phyloP scores from a whole-genome alignment of 2,888 invertebrate genomes.

The Cephus pygmeus region DNA sequence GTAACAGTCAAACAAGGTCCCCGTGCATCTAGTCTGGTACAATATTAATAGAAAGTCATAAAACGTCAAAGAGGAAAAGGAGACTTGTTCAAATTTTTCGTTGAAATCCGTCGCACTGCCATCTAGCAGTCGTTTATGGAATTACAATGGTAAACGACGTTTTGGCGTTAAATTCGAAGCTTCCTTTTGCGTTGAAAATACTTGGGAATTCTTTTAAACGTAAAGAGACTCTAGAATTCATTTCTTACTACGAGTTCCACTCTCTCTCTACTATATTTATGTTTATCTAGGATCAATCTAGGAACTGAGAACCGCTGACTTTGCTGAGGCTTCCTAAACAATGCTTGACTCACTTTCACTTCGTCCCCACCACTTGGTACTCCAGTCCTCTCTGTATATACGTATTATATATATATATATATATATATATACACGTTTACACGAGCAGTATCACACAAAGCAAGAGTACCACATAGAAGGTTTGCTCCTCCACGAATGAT shows the following conservation, averaged over 20 bases:
- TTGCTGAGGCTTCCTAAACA: slow-evolving; percentile 64
- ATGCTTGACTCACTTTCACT: slow-evolving; percentile 65
- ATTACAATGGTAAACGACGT: not conserved
- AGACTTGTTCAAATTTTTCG: not conserved
- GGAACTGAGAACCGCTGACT: slow-evolving; percentile 56
- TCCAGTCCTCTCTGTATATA: slow-evolving; percentile 14
- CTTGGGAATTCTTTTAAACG: not conserved
- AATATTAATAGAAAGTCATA: not conserved
- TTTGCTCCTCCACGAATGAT: slow-evolving; percentile 17
- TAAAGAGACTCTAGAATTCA: not conserved
- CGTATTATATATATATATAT: slow-evolving; percentile 21
- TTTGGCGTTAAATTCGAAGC: not conserved
- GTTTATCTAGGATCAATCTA: not conserved
- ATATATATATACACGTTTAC: slow-evolving; percentile 17
- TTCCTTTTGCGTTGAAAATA: not conserved
- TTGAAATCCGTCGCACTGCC: not conserved
- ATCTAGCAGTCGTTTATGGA: not conserved
- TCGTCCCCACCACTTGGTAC: slow-evolving; percentile 47
- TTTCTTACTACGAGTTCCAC: not conserved
- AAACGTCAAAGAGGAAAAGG: not conserved
- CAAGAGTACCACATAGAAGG: not conserved
- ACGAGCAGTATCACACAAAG: slow-evolving; percentile 18
- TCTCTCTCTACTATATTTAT: not conserved
- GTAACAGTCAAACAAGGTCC: not conserved
- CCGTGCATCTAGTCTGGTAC: not conserved